A percentile compares a stretch with the other conserved stretches of the same genome.
Conservation (phyloP, 2,797 vertebrate genomes). For the Thamnophis elegans region DNA sequence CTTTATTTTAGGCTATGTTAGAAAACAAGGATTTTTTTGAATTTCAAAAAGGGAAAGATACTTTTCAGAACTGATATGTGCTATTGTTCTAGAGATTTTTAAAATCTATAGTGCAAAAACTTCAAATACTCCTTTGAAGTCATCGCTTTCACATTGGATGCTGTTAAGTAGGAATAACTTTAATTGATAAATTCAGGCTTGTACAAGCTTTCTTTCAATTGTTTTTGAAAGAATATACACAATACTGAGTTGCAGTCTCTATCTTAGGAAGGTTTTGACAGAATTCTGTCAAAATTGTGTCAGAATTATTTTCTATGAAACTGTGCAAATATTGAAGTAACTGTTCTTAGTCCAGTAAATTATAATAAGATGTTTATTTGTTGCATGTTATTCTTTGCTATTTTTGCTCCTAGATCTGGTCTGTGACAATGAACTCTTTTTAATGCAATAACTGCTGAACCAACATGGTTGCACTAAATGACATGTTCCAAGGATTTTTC, state of each 20-base stretch:
- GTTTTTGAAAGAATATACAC: background rate
- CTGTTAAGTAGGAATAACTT: conserved; percentile 1
- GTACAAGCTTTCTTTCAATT: background rate
- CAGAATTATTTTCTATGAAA: too few relatives aligned
- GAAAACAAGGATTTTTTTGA: background rate
- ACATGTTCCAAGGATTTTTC: background rate
- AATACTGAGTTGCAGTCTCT: background rate
- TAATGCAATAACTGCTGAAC: background rate
- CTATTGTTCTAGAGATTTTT: background rate
- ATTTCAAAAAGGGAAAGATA: background rate
- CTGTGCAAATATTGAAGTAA: too few relatives aligned
- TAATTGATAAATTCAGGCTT: background rate
- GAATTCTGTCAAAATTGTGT: too few relatives aligned
- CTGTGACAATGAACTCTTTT: background rate
- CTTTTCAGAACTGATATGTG: background rate
- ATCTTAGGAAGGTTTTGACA: too few relatives aligned
- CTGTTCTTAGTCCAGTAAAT: too few relatives aligned
- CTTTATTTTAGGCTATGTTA: background rate
- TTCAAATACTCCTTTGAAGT: conserved; percentile 5
- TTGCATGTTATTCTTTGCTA: too few relatives aligned
- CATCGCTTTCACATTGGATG: background rate
- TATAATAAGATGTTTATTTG: too few relatives aligned
- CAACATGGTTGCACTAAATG: background rate
- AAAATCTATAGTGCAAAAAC: background rate
- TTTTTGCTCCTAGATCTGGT: background rate